Evolutionary conservation across 2,888 invertebrate species (phyloP), one percentile per base, ranked within the genome.

Genomic region (Morinoia aosen): DNA sequence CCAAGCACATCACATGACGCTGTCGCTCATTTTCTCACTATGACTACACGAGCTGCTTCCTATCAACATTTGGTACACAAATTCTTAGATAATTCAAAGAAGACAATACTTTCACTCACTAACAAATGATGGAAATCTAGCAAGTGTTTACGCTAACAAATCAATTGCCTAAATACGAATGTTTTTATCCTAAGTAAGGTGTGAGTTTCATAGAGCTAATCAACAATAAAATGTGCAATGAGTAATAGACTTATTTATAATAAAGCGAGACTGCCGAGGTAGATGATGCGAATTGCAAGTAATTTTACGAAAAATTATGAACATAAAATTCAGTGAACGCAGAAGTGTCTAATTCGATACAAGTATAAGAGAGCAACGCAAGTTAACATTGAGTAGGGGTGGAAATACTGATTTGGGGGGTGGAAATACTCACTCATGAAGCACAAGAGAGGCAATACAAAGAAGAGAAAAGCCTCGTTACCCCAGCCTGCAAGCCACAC

Each of bases 191-290:
- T 76, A 76, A 76, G 8, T 76, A 76, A 33, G 76, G 25, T 33
- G 25, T 25, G 19, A 2, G 61, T 33, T 76, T 76, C 76, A 76
- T 76, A 76, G 19, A 76, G 76, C 76, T 76, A 76, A 76, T 76
- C 76, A 76, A 76, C 76, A 76, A 76, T 76, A 76, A 76, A 76
- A 76, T 76, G 76, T 76, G 76, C 76, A 76, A 76, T 76, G 76
- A 76, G 25, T 33, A 76, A 76, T 76, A 33, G 76, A 19, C 76
- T 76, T 76, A 76, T 76, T 76, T 33, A 33, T 76, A 76, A 16
- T 16, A 76, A 76, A 76, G 19, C 61, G 14, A 76, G 76, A 76
- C 76, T 76, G 33, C 33, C 33, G 76, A 76, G 76, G 76, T 76
- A 76, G 76, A 76, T 76, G 76, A 76, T 16, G 76, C 25, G 10